Evolutionary conservation across 92 coral and sea anemone species (phyloP).

Genomic region (Zoanthus gigantus): DNA sequence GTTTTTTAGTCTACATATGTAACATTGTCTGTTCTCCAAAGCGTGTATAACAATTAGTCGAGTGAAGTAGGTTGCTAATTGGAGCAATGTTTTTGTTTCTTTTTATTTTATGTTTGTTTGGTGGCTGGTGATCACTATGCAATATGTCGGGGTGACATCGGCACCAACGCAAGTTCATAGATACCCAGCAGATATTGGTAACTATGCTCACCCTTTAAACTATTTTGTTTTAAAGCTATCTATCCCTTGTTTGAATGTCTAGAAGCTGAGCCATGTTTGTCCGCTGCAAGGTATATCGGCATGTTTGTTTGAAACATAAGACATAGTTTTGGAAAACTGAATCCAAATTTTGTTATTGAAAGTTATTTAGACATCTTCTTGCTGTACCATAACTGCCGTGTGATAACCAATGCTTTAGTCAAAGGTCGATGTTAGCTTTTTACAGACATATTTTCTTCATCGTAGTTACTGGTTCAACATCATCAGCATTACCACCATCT

Average conservation of each 20-base stretch:
- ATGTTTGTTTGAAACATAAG: not conserved
- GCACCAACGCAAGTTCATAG: slow-evolving; percentile 88
- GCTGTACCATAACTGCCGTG: too few relatives aligned
- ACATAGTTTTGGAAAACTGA: not conserved
- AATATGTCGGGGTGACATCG: slow-evolving; percentile 99
- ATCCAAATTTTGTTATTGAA: too few relatives aligned
- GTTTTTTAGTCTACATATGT: not conserved
- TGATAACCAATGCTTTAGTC: too few relatives aligned
- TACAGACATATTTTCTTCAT: not conserved
- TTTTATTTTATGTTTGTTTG: slow-evolving; percentile 72
- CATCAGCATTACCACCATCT: not conserved
- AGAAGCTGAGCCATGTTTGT: slow-evolving; percentile 46
- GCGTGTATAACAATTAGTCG: not conserved
- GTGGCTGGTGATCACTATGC: slow-evolving; percentile 97
- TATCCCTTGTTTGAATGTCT: not conserved
- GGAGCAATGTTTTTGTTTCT: slow-evolving; percentile 61
- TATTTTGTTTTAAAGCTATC: not conserved
- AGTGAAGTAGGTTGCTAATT: slow-evolving; percentile 14
- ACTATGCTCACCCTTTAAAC: slow-evolving; percentile 61
- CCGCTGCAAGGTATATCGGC: not conserved
- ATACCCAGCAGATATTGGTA: slow-evolving; percentile 93
- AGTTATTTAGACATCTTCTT: too few relatives aligned
- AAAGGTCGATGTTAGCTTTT: not conserved
- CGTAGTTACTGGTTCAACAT: not conserved
- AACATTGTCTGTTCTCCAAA: not conserved